Percentiles rank a stretch among this genome's conserved stretches.
phyloP scores from a whole-genome alignment of 2,113 vertebrate species.

The Myrmecobius fasciatus region DNA sequence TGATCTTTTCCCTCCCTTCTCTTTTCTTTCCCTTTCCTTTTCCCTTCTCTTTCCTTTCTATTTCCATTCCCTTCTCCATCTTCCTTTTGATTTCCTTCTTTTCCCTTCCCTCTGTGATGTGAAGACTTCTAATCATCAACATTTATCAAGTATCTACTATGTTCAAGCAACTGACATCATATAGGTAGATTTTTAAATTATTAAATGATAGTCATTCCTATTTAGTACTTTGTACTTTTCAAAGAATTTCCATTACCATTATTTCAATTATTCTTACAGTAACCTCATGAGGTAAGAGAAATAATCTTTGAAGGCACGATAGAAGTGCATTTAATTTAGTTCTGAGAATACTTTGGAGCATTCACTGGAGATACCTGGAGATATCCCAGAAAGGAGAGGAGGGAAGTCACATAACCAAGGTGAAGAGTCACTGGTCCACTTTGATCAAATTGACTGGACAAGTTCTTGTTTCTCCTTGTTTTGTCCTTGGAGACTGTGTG shows the following conservation, averaged over 20 bases:
- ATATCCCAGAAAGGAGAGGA: neutral
- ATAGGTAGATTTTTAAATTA: neutral
- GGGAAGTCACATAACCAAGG: neutral
- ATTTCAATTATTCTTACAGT: neutral
- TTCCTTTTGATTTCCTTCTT: neutral
- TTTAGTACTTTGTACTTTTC: fast-evolving
- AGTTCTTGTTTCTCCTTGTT: neutral
- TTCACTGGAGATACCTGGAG: slow-evolving; percentile 16
- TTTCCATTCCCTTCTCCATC: too few relatives aligned
- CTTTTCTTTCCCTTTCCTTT: neutral
- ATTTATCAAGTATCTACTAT: neutral
- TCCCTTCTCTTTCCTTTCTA: too few relatives aligned
- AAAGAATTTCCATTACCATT: neutral
- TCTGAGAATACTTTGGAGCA: neutral
- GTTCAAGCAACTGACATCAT: neutral
- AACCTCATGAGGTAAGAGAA: neutral
- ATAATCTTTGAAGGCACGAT: neutral
- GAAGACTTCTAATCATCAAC: neutral
- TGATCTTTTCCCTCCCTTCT: neutral
- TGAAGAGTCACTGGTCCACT: neutral
- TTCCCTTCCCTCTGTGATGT: neutral
- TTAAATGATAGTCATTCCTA: neutral
- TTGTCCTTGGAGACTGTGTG: neutral
- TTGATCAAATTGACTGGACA: neutral
- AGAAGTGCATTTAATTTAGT: slow-evolving; percentile 31